A percentile compares a stretch with the other conserved stretches of the same genome.
Evolutionary conservation across 2,113 vertebrate species (phyloP).

Genomic region (Ameiurus melas): DNA sequence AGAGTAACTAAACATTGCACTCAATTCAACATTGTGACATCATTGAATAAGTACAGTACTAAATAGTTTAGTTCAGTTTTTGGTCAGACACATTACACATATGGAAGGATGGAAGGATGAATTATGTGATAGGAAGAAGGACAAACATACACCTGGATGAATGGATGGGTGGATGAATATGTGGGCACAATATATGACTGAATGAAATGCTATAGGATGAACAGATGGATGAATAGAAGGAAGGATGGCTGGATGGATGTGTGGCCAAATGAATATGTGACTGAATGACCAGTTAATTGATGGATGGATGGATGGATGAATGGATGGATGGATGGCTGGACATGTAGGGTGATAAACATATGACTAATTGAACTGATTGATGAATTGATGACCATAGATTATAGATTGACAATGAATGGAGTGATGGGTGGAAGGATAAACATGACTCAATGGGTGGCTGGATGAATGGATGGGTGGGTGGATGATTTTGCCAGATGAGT

Average conservation of each 20-base stretch:
- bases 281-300: not conserved
- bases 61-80: not conserved
- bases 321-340: not conserved
- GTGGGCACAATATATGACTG: not conserved
- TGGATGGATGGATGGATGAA: not conserved
- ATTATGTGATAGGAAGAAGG: not conserved
- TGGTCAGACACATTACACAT: constrained; percentile 11
- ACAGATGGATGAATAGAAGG: not conserved
- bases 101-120: not conserved
- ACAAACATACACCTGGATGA: not conserved
- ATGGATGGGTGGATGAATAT: not conserved
- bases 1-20: not conserved
- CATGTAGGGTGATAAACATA: not conserved
- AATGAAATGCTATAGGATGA: no score
- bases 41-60: not conserved
- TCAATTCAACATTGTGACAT: not conserved
- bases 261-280: not conserved
- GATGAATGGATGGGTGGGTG: no score
- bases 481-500: no score
- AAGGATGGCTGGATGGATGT: not conserved
- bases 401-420: not conserved
- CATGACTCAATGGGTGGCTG: no score
- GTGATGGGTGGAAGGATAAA: not conserved
- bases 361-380: not conserved
- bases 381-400: not conserved